Percentiles rank a stretch among this genome's conserved stretches.
These are phyloP conservation scores for Sogatella furcifera DNA, from an alignment of 1,140 invertebrate species.

Conservation along the genomic window DNA sequence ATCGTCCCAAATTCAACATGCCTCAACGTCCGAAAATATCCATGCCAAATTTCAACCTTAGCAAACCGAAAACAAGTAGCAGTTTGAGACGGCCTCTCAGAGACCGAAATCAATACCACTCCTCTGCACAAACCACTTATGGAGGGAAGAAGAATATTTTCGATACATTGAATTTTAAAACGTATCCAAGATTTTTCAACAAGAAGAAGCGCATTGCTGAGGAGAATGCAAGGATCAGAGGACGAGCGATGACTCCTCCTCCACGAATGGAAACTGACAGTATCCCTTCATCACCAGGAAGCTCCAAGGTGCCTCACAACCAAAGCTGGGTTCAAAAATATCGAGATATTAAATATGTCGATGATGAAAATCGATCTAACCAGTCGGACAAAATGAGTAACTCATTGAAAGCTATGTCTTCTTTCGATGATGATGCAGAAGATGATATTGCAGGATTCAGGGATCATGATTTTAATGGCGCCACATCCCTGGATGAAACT, in stretches of 20 bases:
- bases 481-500: conserved; percentile 13
- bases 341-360: conserved; percentile 22
- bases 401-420: not conserved
- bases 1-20: conserved; percentile 11
- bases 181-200: conserved; percentile 61
- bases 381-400: conserved; percentile 14
- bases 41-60: conserved; percentile 15
- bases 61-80: conserved; percentile 11
- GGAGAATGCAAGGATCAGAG: conserved; percentile 7
- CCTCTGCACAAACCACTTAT: conserved; percentile 1
- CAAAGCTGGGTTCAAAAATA: conserved; percentile 17
- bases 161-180: conserved; percentile 53
- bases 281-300: conserved; percentile 11
- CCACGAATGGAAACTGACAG: conserved; percentile 17
- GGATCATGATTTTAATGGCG: conserved; percentile 22
- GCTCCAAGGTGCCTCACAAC: conserved; percentile 6
- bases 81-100: conserved; percentile 21
- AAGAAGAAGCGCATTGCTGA: conserved; percentile 37
- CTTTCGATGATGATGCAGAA: conserved; percentile 18
- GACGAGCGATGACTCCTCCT: conserved; percentile 15
- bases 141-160: conserved; percentile 39
- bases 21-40: conserved; percentile 10
- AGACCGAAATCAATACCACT: conserved; percentile 13
- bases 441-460: conserved; percentile 17
- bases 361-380: conserved; percentile 14